A percentile compares a stretch with the other conserved stretches of the same genome.
Conservation (phyloP, 1,140 invertebrate genomes). For the Belonocnema kinseyi region DNA sequence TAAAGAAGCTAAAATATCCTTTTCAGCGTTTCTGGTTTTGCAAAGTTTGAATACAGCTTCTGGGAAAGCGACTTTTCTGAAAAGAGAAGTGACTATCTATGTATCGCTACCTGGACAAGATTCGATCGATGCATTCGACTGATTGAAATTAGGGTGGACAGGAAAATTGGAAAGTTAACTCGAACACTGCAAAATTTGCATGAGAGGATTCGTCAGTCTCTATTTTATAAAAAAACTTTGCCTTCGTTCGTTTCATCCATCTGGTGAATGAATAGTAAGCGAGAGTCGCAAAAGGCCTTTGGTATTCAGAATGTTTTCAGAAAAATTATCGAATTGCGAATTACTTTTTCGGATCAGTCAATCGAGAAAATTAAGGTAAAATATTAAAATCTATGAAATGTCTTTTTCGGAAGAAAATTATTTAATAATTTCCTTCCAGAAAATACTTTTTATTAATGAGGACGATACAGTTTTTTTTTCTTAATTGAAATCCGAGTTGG, state of each 20-base stretch:
- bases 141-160: constrained; percentile 21
- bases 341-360: too few relatives aligned
- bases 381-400: too few relatives aligned
- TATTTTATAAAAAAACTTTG: constrained; percentile 9
- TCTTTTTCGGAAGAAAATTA: too few relatives aligned
- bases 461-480: too few relatives aligned
- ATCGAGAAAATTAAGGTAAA: background rate
- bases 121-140: constrained; percentile 37
- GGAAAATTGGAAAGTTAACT: constrained; percentile 32
- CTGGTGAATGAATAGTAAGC: constrained; percentile 1
- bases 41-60: background rate
- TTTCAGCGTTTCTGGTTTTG: background rate
- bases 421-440: too few relatives aligned
- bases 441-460: too few relatives aligned
- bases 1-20: too few relatives aligned
- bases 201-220: constrained; percentile 3
- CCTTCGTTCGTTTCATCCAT: background rate
- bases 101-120: constrained; percentile 45
- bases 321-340: background rate
- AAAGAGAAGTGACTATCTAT: constrained; percentile 24
- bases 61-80: background rate
- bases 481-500: too few relatives aligned
- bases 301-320: background rate
- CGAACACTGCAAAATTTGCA: constrained; percentile 21
- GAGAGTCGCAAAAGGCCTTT: constrained; percentile 6